Evolutionary conservation across 2,113 vertebrate species (phyloP), one percentile per base, ranked within the genome.

Genomic region (Oreocharis arfaki): DNA sequence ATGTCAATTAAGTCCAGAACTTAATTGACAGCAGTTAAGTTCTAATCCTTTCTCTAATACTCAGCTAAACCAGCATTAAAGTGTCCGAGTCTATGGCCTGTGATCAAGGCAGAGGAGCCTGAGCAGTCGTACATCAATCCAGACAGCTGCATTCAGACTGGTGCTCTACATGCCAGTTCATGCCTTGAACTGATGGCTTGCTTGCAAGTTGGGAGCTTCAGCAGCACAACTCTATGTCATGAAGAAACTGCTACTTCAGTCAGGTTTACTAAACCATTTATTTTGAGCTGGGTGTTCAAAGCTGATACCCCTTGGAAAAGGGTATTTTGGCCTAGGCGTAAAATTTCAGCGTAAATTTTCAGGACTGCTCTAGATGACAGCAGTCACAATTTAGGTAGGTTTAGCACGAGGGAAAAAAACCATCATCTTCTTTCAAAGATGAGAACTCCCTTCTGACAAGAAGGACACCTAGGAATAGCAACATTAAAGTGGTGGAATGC

Each of bases 201-300:
- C 85, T 90, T 30, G 19, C 90, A 93, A 90, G 88, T 92, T 92
- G 84, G 92, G 87, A 97, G 88, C 85, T 95, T 65, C 89, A 93
- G 93, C 41, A 65, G 92, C 89, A 87, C 89, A 85, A 12, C 60
- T 93, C 78, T 49, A 67, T 86, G 59, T 82, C 80, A 7, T 79
- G 87, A 90, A 95, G 96, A 89, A 95, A 39, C 64, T 75, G 64
- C 86, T 87, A 71, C 87, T 95, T 95, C 95, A 89, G n/a, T 94
- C 90, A 78, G 57, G 50, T 95, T 97, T 96, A 82, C 92, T 74
- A 93, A 96, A 96, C 64, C 67, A n/a, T 94, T 96, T 96, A 89
- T 93, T 96, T 91, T 80, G 68, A 89, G 77, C 74, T 92, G 50
- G 89, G 83, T 92, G 79, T 89, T 93, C 20, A 3, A 23, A 88